Evolutionary conservation across 37 sponge, comb jelly and placozoan species (phyloP).

Genomic region (Petrosia ficiformis): DNA sequence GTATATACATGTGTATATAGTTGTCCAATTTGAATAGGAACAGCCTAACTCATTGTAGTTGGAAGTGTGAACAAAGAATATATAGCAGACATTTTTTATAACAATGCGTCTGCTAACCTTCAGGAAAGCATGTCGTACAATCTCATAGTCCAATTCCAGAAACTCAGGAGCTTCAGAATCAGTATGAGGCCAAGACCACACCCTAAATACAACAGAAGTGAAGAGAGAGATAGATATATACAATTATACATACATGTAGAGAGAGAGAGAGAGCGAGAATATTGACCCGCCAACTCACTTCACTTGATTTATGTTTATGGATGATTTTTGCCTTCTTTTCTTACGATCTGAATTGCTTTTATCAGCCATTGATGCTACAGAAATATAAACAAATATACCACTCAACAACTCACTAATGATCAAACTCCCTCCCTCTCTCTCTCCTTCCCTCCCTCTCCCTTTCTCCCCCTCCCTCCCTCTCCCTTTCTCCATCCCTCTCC

Average conservation of each 20-base stretch:
- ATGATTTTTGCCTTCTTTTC: constrained; percentile 48
- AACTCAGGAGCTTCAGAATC: constrained; percentile 42
- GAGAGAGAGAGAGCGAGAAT: constrained; percentile 1
- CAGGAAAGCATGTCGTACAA: constrained; percentile 70
- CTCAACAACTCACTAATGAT: not conserved
- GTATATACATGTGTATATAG: not conserved
- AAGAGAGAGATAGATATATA: not conserved
- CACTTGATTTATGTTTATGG: constrained; percentile 63
- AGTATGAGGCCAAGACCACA: constrained; percentile 65
- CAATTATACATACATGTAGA: constrained; percentile 2
- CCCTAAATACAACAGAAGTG: constrained; percentile 8
- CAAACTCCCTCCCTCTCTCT: not conserved
- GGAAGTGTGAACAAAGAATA: not conserved
- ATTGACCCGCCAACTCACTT: too few relatives aligned
- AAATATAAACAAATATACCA: not conserved
- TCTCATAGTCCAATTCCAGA: constrained; percentile 60
- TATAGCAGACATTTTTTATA: not conserved
- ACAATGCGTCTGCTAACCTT: constrained; percentile 28
- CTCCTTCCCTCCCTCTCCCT: not conserved
- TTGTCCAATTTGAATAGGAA: not conserved
- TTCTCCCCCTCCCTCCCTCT: not conserved
- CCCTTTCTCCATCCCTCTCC: too few relatives aligned
- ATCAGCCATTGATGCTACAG: constrained; percentile 61
- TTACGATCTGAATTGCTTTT: constrained; percentile 42
- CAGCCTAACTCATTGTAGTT: not conserved